Evolutionary conservation across 2,888 invertebrate genomes (phyloP).

Genomic region (Hypena proboscidalis): DNA sequence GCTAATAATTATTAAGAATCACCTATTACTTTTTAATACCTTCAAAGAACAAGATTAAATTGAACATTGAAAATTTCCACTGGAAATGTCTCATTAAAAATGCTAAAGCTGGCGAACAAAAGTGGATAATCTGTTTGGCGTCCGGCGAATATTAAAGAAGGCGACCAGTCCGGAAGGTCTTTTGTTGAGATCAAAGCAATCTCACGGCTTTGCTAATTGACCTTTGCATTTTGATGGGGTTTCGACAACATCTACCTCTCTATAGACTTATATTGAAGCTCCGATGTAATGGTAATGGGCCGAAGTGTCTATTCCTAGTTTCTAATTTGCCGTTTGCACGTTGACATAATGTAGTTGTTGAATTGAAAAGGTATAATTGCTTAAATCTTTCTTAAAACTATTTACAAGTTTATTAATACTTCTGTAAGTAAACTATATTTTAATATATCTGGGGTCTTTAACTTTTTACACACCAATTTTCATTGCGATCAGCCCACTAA

Average conservation of each 20-base stretch:
- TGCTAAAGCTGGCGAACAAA: constrained; percentile 73
- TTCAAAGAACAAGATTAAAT: constrained; percentile 47
- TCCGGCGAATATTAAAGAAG: constrained; percentile 75
- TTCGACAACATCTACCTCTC: constrained; percentile 32
- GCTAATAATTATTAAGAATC: constrained; percentile 20
- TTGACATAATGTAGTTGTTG: too few relatives aligned
- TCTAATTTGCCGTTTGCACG: too few relatives aligned
- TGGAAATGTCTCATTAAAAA: constrained; percentile 74
- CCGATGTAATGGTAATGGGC: constrained; percentile 24
- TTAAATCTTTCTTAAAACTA: too few relatives aligned
- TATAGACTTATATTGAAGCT: constrained; percentile 20
- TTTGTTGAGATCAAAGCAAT: constrained; percentile 76
- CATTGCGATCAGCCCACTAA: too few relatives aligned
- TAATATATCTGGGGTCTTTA: too few relatives aligned
- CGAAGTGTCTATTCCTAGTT: constrained; percentile 8
- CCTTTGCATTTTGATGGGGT: constrained; percentile 69
- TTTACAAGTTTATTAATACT: too few relatives aligned
- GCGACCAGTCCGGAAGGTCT: constrained; percentile 64
- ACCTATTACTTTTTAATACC: constrained; percentile 46
- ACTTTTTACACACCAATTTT: too few relatives aligned
- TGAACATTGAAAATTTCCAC: constrained; percentile 61
- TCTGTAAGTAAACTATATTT: neutral
- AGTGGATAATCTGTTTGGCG: constrained; percentile 78
- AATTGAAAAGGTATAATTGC: too few relatives aligned
- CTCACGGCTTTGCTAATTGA: constrained; percentile 70